These are phyloP conservation scores for Drosophila ironensis DNA, from an alignment of 1,140 invertebrate species.

Conservation along the genomic window DNA sequence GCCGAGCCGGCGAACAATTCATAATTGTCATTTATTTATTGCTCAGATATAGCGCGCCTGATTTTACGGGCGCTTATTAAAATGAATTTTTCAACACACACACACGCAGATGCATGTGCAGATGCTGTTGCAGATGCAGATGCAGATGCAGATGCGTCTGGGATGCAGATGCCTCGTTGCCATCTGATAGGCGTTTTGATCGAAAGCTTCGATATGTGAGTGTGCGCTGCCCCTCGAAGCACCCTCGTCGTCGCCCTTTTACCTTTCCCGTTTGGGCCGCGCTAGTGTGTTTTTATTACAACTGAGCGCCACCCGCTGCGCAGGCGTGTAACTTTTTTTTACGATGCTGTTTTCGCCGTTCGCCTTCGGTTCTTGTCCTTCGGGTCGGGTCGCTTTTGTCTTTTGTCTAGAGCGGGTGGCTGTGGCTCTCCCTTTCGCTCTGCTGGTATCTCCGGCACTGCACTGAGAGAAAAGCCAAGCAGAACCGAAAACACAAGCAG, in stretches of 20 bases:
- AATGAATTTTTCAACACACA: slow-evolving; percentile 77
- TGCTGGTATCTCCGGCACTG: neutral
- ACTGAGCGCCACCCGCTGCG: slow-evolving; percentile 67
- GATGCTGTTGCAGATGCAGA: too few relatives aligned
- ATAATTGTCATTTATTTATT: slow-evolving; percentile 81
- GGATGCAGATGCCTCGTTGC: neutral
- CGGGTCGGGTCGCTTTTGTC: slow-evolving; percentile 21
- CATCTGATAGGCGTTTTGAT: slow-evolving; percentile 70
- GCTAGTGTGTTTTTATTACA: slow-evolving; percentile 55
- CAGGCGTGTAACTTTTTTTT: slow-evolving; percentile 66
- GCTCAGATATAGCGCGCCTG: slow-evolving; percentile 63
- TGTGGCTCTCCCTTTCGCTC: neutral
- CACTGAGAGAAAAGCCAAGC: slow-evolving; percentile 8
- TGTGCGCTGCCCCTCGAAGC: slow-evolving; percentile 11
- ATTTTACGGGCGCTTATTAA: slow-evolving; percentile 80
- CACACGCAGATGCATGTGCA: too few relatives aligned
- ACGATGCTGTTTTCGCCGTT: slow-evolving; percentile 35
- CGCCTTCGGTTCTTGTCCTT: slow-evolving; percentile 30
- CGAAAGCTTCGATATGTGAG: slow-evolving; percentile 75
- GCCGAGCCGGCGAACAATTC: slow-evolving; percentile 54
- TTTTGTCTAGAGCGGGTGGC: slow-evolving; percentile 47
- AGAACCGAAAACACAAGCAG: too few relatives aligned
- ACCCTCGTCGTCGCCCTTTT: neutral
- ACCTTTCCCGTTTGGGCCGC: neutral
- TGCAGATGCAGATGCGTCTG: too few relatives aligned